Evolutionary conservation across 2,888 invertebrate species (phyloP).

Genomic region (Macropis europaea): DNA sequence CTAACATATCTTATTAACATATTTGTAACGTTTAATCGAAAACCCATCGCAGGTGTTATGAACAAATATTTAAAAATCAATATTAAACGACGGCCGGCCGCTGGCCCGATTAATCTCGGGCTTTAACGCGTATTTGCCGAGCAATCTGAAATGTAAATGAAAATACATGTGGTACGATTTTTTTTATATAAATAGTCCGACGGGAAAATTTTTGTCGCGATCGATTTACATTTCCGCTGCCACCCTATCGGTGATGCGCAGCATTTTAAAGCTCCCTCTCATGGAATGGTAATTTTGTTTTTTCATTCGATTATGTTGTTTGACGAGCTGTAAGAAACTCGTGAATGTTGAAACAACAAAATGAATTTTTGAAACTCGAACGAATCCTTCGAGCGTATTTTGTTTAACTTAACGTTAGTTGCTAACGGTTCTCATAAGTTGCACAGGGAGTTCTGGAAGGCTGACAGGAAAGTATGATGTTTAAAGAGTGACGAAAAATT

Average conservation of each 20-base stretch:
- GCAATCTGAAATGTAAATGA: constrained; percentile 2
- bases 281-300: background rate
- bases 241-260: background rate
- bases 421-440: no score
- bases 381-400: no score
- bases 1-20: constrained; percentile 41
- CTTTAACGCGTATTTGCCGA: constrained; percentile 11
- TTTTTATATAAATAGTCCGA: no score
- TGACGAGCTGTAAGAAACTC: no score
- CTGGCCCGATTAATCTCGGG: background rate
- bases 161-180: no score
- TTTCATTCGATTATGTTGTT: background rate
- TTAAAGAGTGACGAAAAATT: no score
- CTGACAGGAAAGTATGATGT: no score
- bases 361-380: no score
- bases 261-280: background rate
- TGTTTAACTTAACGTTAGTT: no score
- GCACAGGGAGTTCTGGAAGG: no score
- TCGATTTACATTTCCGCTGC: background rate
- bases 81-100: constrained; percentile 13
- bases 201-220: background rate
- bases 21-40: constrained; percentile 32
- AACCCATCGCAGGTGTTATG: constrained; percentile 21
- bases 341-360: no score
- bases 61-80: constrained; percentile 47